phyloP scores from a whole-genome alignment of 1,140 invertebrate genomes.

The Cydia amplana region DNA sequence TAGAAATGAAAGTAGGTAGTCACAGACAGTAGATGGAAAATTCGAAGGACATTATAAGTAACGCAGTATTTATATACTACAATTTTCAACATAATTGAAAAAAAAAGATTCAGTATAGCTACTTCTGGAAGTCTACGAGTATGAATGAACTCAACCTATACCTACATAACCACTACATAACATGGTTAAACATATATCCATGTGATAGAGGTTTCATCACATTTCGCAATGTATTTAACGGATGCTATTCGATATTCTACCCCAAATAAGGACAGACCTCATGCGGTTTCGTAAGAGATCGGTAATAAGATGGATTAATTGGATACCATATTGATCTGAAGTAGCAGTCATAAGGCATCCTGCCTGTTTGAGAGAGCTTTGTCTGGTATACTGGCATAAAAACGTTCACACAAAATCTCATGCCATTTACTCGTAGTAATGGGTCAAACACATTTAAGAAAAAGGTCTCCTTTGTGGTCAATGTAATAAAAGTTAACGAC shows the following conservation, averaged over 20 bases:
- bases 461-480: no score
- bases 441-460: no score
- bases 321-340: not conserved
- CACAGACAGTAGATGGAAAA: no score
- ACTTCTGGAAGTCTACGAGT: not conserved
- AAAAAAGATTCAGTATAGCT: not conserved
- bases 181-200: not conserved
- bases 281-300: constrained; percentile 7
- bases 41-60: no score
- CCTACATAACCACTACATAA: no score
- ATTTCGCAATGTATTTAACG: not conserved
- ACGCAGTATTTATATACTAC: no score
- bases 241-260: constrained; percentile 16
- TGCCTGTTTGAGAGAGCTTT: no score
- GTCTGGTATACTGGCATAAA: no score
- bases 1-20: no score
- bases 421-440: no score
- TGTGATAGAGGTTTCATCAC: not conserved
- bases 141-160: not conserved
- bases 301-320: not conserved
- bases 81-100: not conserved
- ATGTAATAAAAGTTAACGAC: no score
- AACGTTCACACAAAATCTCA: no score
- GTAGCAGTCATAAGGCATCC: not conserved
- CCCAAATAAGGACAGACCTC: constrained; percentile 13